These are phyloP conservation scores for Drosophila subpulchrella DNA, from an alignment of 1,140 invertebrate genomes.

Conservation along the genomic window DNA sequence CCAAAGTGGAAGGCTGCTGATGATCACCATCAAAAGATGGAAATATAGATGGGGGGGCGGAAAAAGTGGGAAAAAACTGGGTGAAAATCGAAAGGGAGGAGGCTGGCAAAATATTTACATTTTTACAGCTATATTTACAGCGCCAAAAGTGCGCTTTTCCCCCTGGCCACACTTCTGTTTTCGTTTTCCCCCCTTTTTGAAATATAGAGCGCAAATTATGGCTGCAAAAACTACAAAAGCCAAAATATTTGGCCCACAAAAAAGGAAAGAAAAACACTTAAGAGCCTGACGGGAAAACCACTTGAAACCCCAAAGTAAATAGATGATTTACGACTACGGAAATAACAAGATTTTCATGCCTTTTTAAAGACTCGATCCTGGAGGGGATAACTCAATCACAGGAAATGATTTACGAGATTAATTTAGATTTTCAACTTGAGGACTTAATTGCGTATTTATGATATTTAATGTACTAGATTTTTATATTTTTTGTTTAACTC, in stretches of 20 bases:
- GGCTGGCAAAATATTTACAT: conserved; percentile 56
- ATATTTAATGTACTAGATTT: too few relatives aligned
- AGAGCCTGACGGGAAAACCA: background rate
- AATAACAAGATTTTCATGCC: conserved; percentile 7
- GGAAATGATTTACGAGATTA: conserved; percentile 1
- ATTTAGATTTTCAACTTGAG: background rate
- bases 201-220: conserved; percentile 58
- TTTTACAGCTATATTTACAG: conserved; percentile 73
- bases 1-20: conserved; percentile 6
- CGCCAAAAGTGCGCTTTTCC: conserved; percentile 14
- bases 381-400: background rate
- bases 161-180: background rate
- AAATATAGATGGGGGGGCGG: conserved; percentile 17
- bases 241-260: conserved; percentile 40
- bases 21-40: conserved; percentile 40
- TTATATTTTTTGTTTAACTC: too few relatives aligned
- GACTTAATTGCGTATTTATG: background rate
- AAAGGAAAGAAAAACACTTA: conserved; percentile 48
- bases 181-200: background rate
- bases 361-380: conserved; percentile 2
- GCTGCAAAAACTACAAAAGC: conserved; percentile 33
- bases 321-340: conserved; percentile 13
- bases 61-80: conserved; percentile 1
- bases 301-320: conserved; percentile 23
- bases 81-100: conserved; percentile 23